Percentiles rank a stretch among this genome's conserved stretches.
Evolutionary conservation across 1,140 invertebrate genomes (phyloP).

Genomic region (Penaeus vannamei): DNA sequence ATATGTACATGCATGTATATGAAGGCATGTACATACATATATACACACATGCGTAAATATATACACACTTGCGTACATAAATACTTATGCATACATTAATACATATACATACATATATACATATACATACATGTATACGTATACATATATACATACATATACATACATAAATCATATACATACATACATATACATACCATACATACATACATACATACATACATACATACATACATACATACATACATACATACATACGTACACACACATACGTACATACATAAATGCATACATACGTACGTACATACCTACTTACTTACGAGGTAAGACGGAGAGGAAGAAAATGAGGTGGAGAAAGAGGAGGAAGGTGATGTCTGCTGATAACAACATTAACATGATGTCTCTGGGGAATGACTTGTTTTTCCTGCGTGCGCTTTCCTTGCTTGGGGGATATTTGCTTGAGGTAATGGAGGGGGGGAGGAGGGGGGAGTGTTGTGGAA

Average conservation of each 20-base stretch:
- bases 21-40: neutral
- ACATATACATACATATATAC: neutral
- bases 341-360: too few species aligned
- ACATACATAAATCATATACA: neutral
- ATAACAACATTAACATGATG: too few species aligned
- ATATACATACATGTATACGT: neutral
- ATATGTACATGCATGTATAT: neutral
- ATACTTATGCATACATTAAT: neutral
- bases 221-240: neutral
- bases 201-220: neutral
- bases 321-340: neutral
- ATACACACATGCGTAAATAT: neutral
- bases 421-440: too few species aligned
- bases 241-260: neutral
- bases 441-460: too few species aligned
- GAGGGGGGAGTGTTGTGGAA: too few species aligned
- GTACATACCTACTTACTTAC: neutral
- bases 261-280: neutral
- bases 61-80: neutral
- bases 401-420: too few species aligned
- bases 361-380: too few species aligned
- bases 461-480: too few species aligned
- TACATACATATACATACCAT: neutral
- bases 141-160: conserved; percentile 1
- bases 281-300: neutral